Evolutionary conservation across 2,888 invertebrate species (phyloP).

Genomic region (Drosophila setosimentum): DNA sequence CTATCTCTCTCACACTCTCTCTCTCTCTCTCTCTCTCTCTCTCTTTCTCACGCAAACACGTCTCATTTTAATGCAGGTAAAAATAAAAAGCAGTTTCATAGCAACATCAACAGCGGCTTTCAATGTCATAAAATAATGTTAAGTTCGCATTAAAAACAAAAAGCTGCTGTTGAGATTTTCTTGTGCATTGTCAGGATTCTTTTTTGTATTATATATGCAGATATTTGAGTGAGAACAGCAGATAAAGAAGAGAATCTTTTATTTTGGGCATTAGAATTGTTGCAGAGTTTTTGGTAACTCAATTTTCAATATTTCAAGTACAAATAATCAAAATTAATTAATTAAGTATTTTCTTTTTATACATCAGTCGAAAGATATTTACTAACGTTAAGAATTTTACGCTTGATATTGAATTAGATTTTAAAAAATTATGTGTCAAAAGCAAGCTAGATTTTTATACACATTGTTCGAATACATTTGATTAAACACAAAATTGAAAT

Average conservation of each 20-base stretch:
- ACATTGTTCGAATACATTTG: neutral
- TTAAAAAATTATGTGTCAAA: neutral
- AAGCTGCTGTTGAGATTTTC: slow-evolving; percentile 40
- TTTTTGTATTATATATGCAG: neutral
- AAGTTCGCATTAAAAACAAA: slow-evolving; percentile 63
- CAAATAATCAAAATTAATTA: no score
- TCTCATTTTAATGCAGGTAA: neutral
- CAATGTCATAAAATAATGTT: slow-evolving; percentile 75
- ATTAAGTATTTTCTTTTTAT: no score
- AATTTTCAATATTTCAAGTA: no score
- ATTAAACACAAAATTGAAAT: neutral
- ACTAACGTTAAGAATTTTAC: no score
- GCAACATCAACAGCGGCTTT: slow-evolving; percentile 56
- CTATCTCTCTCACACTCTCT: slow-evolving; percentile 2
- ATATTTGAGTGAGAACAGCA: neutral
- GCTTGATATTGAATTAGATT: neutral
- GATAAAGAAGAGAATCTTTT: no score
- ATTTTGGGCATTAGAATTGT: neutral
- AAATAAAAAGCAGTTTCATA: slow-evolving; percentile 7
- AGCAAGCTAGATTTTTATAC: neutral
- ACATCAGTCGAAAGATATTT: neutral
- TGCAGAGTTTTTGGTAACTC: neutral
- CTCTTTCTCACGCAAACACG: neutral
- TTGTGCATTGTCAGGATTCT: slow-evolving; percentile 11
- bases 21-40: slow-evolving; percentile 1